These are phyloP conservation scores for Myotis brandtii DNA, from an alignment of 2,113 vertebrate genomes.

Conservation along the genomic window DNA sequence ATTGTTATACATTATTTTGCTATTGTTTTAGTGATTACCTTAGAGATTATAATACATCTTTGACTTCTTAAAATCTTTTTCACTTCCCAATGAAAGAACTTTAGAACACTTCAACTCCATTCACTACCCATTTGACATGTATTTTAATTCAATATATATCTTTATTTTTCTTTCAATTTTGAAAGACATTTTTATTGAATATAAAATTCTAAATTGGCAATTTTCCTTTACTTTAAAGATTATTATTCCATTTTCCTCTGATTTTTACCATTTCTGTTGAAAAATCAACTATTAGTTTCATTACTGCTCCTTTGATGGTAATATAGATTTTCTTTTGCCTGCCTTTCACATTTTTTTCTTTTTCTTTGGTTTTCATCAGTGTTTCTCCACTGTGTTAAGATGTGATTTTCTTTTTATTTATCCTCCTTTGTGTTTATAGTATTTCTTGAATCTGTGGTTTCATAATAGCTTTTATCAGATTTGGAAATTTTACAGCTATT, in stretches of 20 bases:
- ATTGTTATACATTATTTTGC: not conserved
- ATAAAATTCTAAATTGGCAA: slow-evolving; percentile 3
- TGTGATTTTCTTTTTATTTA: not conserved
- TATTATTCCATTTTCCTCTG: not conserved
- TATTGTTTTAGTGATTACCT: not conserved
- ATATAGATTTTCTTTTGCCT: not conserved
- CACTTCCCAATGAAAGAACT: not conserved
- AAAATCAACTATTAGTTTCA: not conserved
- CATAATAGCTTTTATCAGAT: not conserved
- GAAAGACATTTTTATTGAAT: not conserved
- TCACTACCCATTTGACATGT: not conserved
- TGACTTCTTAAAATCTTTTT: not conserved
- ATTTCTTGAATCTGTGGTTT: not conserved
- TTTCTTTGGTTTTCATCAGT: not conserved
- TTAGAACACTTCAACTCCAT: slow-evolving; percentile 22
- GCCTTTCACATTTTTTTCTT: not conserved
- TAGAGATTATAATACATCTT: not conserved
- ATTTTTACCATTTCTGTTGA: not conserved
- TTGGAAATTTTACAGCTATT: not conserved
- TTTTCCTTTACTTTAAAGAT: not conserved
- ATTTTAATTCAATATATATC: not conserved
- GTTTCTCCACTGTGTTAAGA: not conserved
- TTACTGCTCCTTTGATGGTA: not conserved
- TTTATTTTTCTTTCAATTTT: not conserved
- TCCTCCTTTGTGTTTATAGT: not conserved